Conservation (phyloP, 2,797 vertebrate genomes). For the Coracias cyanogaster region DNA sequence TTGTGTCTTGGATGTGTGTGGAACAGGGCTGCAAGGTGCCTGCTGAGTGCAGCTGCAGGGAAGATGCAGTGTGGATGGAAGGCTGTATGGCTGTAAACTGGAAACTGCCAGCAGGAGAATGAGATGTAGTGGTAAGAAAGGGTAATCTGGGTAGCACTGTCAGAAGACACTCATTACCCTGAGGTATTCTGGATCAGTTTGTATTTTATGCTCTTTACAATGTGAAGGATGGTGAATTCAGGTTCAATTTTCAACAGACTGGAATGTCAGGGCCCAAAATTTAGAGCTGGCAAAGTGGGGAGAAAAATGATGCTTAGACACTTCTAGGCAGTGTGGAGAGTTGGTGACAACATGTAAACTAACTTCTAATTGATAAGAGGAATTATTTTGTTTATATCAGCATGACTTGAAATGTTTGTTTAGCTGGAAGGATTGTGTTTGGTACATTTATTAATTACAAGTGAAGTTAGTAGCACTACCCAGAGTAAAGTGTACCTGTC, state of each 20-base stretch:
- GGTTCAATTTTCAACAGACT: background rate
- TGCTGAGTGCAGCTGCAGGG: background rate
- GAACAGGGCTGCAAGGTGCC: background rate
- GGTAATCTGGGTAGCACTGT: background rate
- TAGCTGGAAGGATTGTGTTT: background rate
- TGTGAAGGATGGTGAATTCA: background rate
- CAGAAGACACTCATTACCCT: background rate
- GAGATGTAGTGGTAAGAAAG: background rate
- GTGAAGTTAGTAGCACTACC: background rate
- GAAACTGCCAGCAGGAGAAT: background rate
- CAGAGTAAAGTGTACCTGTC: background rate
- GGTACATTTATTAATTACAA: background rate
- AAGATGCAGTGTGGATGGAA: background rate
- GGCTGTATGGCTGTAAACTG: background rate
- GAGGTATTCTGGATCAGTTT: background rate
- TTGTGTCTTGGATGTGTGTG: background rate
- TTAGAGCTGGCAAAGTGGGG: background rate
- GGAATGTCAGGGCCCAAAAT: background rate
- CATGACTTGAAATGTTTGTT: background rate
- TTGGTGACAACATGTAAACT: background rate
- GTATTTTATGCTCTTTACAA: background rate
- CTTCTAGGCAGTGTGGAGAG: background rate
- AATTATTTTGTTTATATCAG: background rate
- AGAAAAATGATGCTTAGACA: background rate
- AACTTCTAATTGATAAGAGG: background rate